Percentiles rank a stretch among this genome's conserved stretches.
Conservation (phyloP, 2,113 vertebrate species). For the Prochilodus magdalenae region DNA sequence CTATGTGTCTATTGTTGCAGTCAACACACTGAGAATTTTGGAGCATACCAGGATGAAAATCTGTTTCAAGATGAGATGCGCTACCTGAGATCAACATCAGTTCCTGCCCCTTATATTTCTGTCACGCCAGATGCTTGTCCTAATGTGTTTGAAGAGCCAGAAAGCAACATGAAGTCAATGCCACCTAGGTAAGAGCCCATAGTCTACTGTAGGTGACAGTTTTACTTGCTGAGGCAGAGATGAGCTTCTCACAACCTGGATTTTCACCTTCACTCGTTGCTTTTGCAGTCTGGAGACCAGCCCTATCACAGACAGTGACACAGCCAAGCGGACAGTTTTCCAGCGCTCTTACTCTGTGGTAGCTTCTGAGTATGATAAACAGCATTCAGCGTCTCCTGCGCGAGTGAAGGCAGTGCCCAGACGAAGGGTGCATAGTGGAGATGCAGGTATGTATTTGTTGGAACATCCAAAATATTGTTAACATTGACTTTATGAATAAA, state of each 20-base stretch:
- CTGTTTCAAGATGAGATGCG: constrained; percentile 99
- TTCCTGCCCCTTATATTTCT: constrained; percentile 96
- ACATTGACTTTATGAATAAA: background rate
- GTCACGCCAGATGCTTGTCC: constrained; percentile 97
- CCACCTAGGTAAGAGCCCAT: constrained; percentile 88
- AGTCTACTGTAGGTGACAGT: background rate
- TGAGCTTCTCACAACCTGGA: background rate
- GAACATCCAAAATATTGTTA: background rate
- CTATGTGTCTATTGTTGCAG: constrained; percentile 64
- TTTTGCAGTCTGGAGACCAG: constrained; percentile 92
- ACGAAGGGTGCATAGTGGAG: constrained; percentile 95
- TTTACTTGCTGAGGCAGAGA: background rate
- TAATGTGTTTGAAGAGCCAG: constrained; percentile 97
- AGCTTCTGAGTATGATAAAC: constrained; percentile 98
- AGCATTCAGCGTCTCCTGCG: constrained; percentile 93
- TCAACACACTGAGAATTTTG: constrained; percentile 98
- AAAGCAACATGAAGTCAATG: constrained; percentile 99
- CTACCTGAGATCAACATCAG: constrained; percentile 95
- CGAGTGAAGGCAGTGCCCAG: constrained; percentile 95
- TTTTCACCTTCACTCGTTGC: background rate
- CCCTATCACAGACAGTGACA: constrained; percentile 96
- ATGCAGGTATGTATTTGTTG: constrained; percentile 83
- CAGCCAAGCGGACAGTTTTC: constrained; percentile 95
- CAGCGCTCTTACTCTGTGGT: constrained; percentile 98
- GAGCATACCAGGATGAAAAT: constrained; percentile 94